A percentile compares a stretch with the other conserved stretches of the same genome.
Evolutionary conservation across 2,797 vertebrate genomes (phyloP).

Genomic region (Pteropus rufus): DNA sequence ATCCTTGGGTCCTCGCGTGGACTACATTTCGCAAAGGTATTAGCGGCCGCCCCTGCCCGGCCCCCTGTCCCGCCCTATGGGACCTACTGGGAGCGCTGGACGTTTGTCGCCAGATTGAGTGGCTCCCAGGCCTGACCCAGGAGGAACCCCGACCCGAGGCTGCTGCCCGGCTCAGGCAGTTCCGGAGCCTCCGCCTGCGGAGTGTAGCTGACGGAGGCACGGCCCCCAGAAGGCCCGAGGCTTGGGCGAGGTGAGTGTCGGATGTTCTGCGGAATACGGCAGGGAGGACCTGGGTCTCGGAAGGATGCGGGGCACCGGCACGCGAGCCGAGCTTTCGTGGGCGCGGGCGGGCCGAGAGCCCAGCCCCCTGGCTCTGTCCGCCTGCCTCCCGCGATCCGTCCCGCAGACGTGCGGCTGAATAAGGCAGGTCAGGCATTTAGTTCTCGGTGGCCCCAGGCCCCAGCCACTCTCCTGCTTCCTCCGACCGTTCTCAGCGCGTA

Average conservation of each 20-base stretch:
- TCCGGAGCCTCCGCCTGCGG: neutral
- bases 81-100: neutral
- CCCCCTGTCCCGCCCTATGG: neutral
- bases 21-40: constrained; percentile 9
- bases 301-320: neutral
- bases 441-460: neutral
- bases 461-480: neutral
- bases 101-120: rapidly evolving
- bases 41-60: neutral
- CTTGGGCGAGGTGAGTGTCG: neutral
- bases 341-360: neutral
- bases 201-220: neutral
- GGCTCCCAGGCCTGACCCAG: rapidly evolving
- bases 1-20: neutral
- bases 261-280: neutral
- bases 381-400: no score
- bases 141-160: neutral
- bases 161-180: no score
- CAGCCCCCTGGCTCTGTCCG: neutral
- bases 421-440: neutral
- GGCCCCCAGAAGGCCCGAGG: no score
- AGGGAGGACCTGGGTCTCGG: neutral
- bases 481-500: neutral
- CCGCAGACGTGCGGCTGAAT: neutral
- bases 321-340: neutral